Evolutionary conservation across 2,113 vertebrate species (phyloP).

Genomic region (Salvelinus sp.): DNA sequence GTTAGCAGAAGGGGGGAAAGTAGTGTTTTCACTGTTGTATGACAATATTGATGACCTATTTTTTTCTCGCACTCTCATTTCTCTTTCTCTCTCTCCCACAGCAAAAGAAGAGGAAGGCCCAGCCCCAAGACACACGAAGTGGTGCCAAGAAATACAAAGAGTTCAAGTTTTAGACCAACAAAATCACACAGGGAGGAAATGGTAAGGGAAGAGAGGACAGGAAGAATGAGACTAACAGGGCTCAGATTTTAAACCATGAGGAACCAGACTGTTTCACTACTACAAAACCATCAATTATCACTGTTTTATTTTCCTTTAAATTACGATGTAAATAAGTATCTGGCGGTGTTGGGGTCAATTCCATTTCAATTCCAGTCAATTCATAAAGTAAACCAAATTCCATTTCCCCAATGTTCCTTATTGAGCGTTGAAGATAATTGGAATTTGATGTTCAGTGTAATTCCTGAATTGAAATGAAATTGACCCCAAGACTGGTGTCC

Average conservation of each 20-base stretch:
- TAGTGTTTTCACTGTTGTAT: not conserved
- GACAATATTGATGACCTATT: not conserved
- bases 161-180: constrained; percentile 84
- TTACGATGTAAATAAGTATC: not conserved
- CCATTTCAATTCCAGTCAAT: too few relatives aligned
- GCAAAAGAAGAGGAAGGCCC: constrained; percentile 93
- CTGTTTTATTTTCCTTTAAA: constrained; percentile 4
- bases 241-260: constrained; percentile 28
- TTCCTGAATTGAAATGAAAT: too few relatives aligned
- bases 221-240: constrained; percentile 8
- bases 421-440: too few relatives aligned
- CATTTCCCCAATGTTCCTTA: too few relatives aligned
- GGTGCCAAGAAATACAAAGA: constrained; percentile 93
- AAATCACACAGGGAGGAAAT: not conserved
- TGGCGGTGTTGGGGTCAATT: too few relatives aligned
- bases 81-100: constrained; percentile 43
- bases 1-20: not conserved
- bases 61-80: not conserved
- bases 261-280: constrained; percentile 23
- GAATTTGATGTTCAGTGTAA: too few relatives aligned
- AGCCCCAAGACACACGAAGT: constrained; percentile 84
- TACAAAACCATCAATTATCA: not conserved
- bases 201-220: not conserved
- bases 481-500: not conserved
- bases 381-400: too few relatives aligned